Evolutionary conservation across 1,140 invertebrate genomes (phyloP).

Genomic region (Plodia interpunctella): DNA sequence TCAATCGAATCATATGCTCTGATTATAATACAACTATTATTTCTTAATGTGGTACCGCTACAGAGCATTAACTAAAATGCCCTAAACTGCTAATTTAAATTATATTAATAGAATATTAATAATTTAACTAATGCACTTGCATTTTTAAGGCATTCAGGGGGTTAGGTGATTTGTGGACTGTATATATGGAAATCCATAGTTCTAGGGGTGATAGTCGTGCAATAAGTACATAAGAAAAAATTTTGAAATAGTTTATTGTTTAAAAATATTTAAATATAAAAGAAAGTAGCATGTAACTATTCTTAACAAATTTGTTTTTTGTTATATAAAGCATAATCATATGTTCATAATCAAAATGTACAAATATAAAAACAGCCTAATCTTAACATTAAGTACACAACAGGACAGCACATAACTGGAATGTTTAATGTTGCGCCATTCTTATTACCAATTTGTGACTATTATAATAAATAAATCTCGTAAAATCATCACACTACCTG

Average conservation of each 20-base stretch:
- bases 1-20: no score
- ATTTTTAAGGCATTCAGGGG: no score
- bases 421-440: constrained; percentile 44
- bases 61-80: no score
- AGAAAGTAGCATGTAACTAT: constrained; percentile 35
- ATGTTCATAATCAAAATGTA: constrained; percentile 65
- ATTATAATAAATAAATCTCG: constrained; percentile 17
- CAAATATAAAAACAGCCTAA: constrained; percentile 50
- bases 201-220: no score
- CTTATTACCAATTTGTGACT: constrained; percentile 12
- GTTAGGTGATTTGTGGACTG: no score
- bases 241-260: constrained; percentile 40
- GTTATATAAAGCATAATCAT: constrained; percentile 38
- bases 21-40: no score
- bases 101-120: no score
- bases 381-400: constrained; percentile 59
- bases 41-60: no score
- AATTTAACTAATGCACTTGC: no score
- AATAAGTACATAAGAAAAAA: constrained; percentile 13
- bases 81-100: no score
- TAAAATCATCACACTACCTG: constrained; percentile 9
- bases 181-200: no score
- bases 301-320: constrained; percentile 53
- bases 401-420: constrained; percentile 66
- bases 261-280: constrained; percentile 57